These are phyloP conservation scores for Craseonycteris thonglongyai DNA, from an alignment of 2,113 vertebrate species.

Conservation along the genomic window DNA sequence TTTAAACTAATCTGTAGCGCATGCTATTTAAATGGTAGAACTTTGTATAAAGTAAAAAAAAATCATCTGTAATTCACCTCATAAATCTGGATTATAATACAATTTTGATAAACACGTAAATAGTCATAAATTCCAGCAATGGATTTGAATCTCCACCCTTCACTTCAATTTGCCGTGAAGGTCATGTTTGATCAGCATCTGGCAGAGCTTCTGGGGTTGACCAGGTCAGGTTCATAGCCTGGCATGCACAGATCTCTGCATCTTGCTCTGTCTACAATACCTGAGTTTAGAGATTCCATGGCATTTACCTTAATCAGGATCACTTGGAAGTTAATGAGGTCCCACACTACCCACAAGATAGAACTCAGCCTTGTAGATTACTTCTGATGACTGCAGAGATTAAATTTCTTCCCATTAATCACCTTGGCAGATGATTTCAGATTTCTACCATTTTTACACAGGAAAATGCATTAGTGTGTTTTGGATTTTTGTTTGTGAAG, in stretches of 20 bases:
- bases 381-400: conserved; percentile 26
- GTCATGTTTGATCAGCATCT: background rate
- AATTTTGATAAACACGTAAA: background rate
- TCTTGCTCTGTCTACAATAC: too few species aligned
- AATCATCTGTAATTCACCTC: background rate
- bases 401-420: background rate
- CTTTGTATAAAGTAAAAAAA: background rate
- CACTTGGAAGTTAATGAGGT: too few species aligned
- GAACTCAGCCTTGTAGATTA: background rate
- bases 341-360: background rate
- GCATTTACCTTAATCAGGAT: too few species aligned
- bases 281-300: too few species aligned
- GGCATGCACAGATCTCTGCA: background rate
- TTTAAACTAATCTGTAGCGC: background rate
- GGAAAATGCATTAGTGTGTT: background rate
- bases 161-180: background rate
- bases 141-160: background rate
- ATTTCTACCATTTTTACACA: background rate
- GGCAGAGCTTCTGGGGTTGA: background rate
- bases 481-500: background rate
- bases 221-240: background rate
- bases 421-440: background rate
- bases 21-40: background rate
- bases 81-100: background rate
- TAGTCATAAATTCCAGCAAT: background rate